phyloP scores from a whole-genome alignment of 2,888 invertebrate genomes.

The Scotopteryx bipunctaria region DNA sequence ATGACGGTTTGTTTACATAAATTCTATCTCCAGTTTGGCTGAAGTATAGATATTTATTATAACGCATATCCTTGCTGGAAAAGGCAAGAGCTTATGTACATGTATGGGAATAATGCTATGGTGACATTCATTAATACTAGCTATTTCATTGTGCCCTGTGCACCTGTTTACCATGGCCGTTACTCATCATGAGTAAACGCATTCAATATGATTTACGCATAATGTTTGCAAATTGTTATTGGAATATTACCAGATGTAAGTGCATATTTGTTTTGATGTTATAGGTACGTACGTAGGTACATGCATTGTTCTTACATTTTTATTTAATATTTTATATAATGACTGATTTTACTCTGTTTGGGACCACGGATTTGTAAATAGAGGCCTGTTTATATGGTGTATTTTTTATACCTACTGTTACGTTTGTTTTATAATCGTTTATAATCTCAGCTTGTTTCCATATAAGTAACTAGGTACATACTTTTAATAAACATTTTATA shows the following conservation, averaged over 20 bases:
- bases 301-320: not conserved
- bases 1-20: no score
- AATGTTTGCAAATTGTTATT: not conserved
- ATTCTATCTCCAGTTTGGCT: no score
- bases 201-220: not conserved
- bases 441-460: no score
- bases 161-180: slow-evolving; percentile 5
- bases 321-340: not conserved
- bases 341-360: slow-evolving; percentile 1
- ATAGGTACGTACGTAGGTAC: no score
- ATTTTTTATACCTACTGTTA: no score
- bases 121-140: not conserved
- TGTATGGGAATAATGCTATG: not conserved
- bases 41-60: no score
- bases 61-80: no score
- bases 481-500: not conserved
- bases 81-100: no score
- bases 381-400: no score
- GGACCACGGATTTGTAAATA: slow-evolving; percentile 1
- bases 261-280: not conserved
- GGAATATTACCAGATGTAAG: not conserved
- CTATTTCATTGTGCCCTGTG: slow-evolving; percentile 8
- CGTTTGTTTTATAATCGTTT: no score
- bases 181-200: slow-evolving; percentile 1
- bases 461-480: no score